A percentile compares a stretch with the other conserved stretches of the same genome.
These are phyloP conservation scores for Cyanoramphus novaezelandiae DNA, from an alignment of 2,113 vertebrate species.

Conservation along the genomic window DNA sequence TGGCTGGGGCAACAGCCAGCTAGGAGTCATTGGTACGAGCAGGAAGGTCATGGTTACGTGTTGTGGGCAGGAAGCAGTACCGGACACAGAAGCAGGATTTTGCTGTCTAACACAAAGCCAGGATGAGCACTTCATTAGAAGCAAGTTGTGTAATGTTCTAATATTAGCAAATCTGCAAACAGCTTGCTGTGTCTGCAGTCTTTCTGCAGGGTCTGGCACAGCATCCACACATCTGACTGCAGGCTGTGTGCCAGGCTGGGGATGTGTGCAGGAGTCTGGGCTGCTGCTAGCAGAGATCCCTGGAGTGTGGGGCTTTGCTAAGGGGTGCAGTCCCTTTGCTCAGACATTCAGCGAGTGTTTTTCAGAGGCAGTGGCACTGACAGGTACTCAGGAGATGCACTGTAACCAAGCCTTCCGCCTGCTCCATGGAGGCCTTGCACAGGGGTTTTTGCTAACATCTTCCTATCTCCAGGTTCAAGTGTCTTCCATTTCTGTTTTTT, in stretches of 20 bases:
- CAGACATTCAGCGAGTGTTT: rapidly evolving
- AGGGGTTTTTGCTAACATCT: neutral
- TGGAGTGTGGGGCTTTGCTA: neutral
- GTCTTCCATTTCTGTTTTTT: neutral
- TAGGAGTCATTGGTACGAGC: neutral
- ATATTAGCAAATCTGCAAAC: neutral
- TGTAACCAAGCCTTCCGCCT: neutral
- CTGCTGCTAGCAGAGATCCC: neutral
- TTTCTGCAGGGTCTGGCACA: neutral
- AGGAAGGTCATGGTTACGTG: neutral
- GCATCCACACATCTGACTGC: rapidly evolving
- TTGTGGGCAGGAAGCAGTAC: neutral
- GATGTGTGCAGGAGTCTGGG: neutral
- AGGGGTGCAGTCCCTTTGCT: neutral
- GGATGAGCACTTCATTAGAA: neutral
- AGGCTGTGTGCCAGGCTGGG: neutral
- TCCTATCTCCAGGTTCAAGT: neutral
- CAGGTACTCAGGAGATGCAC: neutral
- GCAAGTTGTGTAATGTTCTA: neutral
- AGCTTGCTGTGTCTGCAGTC: neutral
- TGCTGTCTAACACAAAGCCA: neutral
- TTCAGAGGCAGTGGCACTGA: neutral
- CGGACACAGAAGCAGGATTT: neutral
- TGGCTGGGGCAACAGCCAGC: neutral
- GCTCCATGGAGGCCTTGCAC: rapidly evolving